phyloP scores from a whole-genome alignment of 1,140 invertebrate genomes.

The Radopholus similis region DNA sequence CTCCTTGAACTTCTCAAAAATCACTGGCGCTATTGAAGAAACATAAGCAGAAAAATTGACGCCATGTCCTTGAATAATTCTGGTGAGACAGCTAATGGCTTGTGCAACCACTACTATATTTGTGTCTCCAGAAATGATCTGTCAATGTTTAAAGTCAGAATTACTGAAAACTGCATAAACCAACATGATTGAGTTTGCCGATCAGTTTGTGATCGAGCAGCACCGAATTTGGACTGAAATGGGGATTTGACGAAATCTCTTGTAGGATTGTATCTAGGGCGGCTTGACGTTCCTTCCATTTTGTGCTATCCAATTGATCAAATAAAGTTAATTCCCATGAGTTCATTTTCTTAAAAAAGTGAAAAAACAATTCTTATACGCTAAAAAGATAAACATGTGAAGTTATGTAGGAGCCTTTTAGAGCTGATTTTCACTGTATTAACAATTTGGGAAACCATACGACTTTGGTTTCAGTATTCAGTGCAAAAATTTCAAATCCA shows the following conservation, averaged over 20 bases:
- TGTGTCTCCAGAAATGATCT: constrained; percentile 77
- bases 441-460: too few species aligned
- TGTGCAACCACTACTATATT: constrained; percentile 87
- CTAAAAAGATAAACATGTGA: too few species aligned
- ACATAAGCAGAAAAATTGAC: constrained; percentile 82
- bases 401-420: too few species aligned
- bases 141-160: constrained; percentile 14
- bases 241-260: constrained; percentile 71
- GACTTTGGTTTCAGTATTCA: too few species aligned
- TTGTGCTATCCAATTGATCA: too few species aligned
- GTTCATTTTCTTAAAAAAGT: too few species aligned
- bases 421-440: too few species aligned
- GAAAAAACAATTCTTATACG: too few species aligned
- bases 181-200: constrained; percentile 68
- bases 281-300: constrained; percentile 92
- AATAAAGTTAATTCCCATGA: too few species aligned
- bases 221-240: too few species aligned
- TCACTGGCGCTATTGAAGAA: constrained; percentile 67
- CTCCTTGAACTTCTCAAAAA: constrained; percentile 94
- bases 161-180: constrained; percentile 59
- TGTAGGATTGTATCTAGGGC: constrained; percentile 76
- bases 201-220: too few species aligned
- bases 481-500: too few species aligned
- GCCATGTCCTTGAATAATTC: constrained; percentile 80
- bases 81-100: constrained; percentile 77